Evolutionary conservation across 2,113 vertebrate genomes (phyloP), one percentile per base, ranked within the genome.

Genomic region (Arothron firmamentum): DNA sequence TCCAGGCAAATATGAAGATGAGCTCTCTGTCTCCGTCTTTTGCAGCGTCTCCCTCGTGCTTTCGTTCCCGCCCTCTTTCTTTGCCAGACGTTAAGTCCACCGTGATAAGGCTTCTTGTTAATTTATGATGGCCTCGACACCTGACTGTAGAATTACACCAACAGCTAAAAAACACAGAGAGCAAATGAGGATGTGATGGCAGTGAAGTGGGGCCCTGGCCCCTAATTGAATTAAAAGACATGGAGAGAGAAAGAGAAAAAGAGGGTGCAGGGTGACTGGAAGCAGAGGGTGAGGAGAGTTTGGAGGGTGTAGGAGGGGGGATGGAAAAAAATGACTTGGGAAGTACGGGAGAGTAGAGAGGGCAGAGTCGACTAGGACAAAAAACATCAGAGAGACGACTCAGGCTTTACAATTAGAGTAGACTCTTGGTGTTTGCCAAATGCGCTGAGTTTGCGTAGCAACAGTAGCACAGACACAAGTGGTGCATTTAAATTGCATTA

Each of bases 171-270:
- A 86, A 85, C 78, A 79, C 87, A 88, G 90, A 91, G 86, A 86
- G 90, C 89, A 94, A 94, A 95, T 92, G 92, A 93, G 91, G 88
- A 83, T 90, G 90, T 94, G 95, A 95, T 93, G 91, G 93, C 91
- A 90, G 88, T 78, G 80, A 88, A 93, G 89, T 91, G 87, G 90
- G 93, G 85, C 85, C 93, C 91, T 90, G 89, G 90, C 81, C 87
- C 92, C 92, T 98, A 97, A 98, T 96, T 97, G 93, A 98, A 98
- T 97, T 97, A 98, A 97, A 95, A 95, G 90, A 89, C 79, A 82
- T 73, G 63, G 65, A 70, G 75, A 66, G 56, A 66, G 68, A 38
- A 47, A 20, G 56, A 13, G 62, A 31, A 54, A 23, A 77, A 68
- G 70, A 49, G 70, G 78, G 72, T 61, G 56, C 50, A 70, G 59